phyloP scores from a whole-genome alignment of 2,113 vertebrate species.

The Brachyhypopomus occidentalis region DNA sequence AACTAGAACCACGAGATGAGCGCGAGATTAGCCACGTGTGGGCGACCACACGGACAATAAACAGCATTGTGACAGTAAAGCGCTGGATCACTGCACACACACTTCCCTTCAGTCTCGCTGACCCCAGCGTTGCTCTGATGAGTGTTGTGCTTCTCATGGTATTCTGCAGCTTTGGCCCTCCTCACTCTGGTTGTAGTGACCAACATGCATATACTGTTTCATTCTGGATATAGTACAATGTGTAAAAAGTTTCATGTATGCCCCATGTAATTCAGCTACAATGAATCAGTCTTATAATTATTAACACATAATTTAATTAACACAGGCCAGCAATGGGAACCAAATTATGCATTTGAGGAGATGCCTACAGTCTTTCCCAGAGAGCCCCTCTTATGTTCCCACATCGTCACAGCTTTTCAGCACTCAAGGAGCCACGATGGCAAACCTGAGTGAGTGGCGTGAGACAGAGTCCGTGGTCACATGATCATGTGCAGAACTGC shows the following conservation, averaged over 20 bases:
- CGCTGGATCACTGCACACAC: not conserved
- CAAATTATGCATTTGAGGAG: not conserved
- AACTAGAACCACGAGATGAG: conserved; percentile 11
- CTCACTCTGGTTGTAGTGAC: too few relatives aligned
- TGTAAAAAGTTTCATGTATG: too few relatives aligned
- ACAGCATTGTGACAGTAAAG: not conserved
- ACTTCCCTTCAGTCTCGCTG: not conserved
- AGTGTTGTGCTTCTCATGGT: not conserved
- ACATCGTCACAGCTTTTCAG: too few relatives aligned
- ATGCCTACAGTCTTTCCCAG: not conserved
- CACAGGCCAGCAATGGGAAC: not conserved
- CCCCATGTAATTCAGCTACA: not conserved
- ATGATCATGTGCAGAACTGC: too few relatives aligned
- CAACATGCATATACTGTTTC: not conserved
- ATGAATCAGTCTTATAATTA: not conserved
- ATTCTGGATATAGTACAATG: not conserved
- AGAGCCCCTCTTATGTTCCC: not conserved
- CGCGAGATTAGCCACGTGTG: not conserved
- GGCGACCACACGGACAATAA: not conserved
- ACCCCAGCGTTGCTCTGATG: not conserved
- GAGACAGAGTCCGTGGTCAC: too few relatives aligned
- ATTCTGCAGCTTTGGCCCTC: not conserved
- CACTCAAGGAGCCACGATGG: too few relatives aligned
- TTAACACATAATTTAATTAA: not conserved
- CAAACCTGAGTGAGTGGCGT: too few relatives aligned